A percentile compares a stretch with the other conserved stretches of the same genome.
Evolutionary conservation across 2,113 vertebrate genomes (phyloP).

Genomic region (Falco punctatus): DNA sequence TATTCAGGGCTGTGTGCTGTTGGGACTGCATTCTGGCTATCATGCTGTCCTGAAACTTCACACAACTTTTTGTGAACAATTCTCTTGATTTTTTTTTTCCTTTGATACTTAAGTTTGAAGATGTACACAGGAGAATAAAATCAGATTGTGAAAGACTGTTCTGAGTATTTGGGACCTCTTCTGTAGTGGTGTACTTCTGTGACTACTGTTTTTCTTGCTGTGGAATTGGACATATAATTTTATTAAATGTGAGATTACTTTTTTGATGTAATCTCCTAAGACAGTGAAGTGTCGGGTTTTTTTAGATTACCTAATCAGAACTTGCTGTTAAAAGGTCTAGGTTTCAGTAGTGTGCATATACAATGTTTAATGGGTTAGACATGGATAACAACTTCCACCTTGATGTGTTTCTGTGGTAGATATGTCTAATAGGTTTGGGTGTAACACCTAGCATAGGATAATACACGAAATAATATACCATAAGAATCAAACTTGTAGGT

Average conservation of each 20-base stretch:
- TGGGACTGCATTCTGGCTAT: not conserved
- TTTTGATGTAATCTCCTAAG: not conserved
- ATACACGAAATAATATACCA: not conserved
- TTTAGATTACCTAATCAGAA: not conserved
- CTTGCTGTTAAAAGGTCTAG: not conserved
- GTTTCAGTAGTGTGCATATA: not conserved
- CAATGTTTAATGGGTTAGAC: not conserved
- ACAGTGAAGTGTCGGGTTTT: not conserved
- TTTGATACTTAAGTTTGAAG: not conserved
- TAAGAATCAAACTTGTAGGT: not conserved
- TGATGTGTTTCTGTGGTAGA: too few species aligned
- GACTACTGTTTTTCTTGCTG: not conserved
- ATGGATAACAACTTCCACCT: too few species aligned
- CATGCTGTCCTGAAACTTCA: not conserved
- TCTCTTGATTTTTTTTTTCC: not conserved
- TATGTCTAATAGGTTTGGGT: not conserved
- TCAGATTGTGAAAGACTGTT: fast-evolving
- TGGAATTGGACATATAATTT: not conserved
- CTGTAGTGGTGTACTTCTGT: not conserved
- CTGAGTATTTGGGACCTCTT: not conserved
- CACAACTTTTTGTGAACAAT: not conserved
- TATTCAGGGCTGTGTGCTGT: not conserved
- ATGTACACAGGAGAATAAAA: not conserved
- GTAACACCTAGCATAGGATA: not conserved
- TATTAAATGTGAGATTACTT: not conserved